phyloP scores from a whole-genome alignment of 2,888 invertebrate species.

The Automeris io region DNA sequence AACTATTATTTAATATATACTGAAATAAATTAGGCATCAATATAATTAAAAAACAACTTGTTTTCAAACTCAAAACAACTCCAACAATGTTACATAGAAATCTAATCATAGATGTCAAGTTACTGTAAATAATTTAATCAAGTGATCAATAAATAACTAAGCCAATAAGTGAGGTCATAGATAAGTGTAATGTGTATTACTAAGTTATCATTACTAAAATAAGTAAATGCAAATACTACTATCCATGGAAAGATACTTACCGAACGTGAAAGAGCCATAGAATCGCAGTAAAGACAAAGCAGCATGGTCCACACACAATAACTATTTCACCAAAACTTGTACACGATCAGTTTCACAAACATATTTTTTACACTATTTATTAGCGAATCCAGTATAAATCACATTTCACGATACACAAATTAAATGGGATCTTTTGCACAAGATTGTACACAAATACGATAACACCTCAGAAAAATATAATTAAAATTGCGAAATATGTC shows the following conservation, averaged over 20 bases:
- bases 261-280: constrained; percentile 27
- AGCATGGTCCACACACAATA: constrained; percentile 43
- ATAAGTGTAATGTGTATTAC: no score
- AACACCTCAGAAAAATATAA: constrained; percentile 54
- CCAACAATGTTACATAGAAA: no score
- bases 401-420: constrained; percentile 29
- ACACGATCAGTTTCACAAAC: constrained; percentile 19
- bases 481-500: constrained; percentile 71
- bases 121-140: no score
- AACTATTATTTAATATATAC: no score
- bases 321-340: constrained; percentile 29
- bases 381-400: constrained; percentile 16
- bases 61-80: no score
- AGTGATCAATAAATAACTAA: no score
- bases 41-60: no score
- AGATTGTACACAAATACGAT: constrained; percentile 58
- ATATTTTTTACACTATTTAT: constrained; percentile 7
- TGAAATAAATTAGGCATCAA: no score
- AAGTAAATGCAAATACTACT: no score
- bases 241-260: constrained; percentile 23
- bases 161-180: no score
- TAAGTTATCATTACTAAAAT: no score
- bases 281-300: constrained; percentile 25
- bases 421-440: constrained; percentile 44
- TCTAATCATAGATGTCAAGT: no score